Percentiles rank a stretch among this genome's conserved stretches.
These are phyloP conservation scores for Lontra canadensis DNA, from an alignment of 2,113 vertebrate species.

Conservation along the genomic window DNA sequence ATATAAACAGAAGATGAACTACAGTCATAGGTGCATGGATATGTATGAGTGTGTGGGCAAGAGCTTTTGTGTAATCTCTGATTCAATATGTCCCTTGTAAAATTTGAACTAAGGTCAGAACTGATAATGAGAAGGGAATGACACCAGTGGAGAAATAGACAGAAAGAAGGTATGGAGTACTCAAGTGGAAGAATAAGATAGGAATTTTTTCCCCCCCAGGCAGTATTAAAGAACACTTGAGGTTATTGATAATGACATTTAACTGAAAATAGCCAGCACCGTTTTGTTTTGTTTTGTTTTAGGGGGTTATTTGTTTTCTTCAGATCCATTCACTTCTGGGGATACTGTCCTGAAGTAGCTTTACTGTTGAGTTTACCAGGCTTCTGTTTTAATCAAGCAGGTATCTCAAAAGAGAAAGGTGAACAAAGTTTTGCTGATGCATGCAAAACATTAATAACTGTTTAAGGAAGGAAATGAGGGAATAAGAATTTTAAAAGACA, in stretches of 20 bases:
- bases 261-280: background rate
- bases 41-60: background rate
- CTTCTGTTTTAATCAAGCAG: background rate
- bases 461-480: background rate
- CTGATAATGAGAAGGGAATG: background rate
- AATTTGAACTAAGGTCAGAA: background rate
- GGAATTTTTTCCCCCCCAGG: background rate
- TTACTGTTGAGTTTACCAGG: background rate
- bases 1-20: background rate
- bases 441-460: background rate
- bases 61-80: background rate
- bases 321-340: background rate
- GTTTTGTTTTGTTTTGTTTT: background rate
- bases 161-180: background rate
- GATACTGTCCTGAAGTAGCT: background rate
- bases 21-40: background rate
- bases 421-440: background rate
- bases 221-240: background rate
- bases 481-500: background rate
- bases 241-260: background rate
- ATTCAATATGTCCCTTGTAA: background rate
- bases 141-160: background rate
- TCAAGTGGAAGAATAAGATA: background rate
- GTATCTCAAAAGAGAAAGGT: background rate
- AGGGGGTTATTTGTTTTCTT: background rate